These are phyloP conservation scores for Crotalus adamanteus DNA, from an alignment of 2,797 vertebrate genomes.

Conservation along the genomic window DNA sequence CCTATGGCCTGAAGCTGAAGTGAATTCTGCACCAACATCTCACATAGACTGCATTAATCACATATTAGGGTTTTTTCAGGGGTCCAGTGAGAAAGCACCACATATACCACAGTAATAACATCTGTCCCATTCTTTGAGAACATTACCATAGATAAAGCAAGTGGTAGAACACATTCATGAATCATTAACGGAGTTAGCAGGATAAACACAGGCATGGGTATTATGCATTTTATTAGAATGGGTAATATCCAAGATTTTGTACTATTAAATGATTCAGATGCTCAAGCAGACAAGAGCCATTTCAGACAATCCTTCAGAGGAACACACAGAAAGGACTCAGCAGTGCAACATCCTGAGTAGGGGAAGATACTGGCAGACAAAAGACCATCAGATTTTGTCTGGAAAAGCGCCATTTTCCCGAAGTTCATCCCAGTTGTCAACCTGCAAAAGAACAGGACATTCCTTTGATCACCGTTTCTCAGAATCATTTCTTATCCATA, in stretches of 20 bases:
- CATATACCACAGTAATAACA: too few relatives aligned
- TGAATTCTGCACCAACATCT: too few relatives aligned
- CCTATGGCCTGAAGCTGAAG: too few relatives aligned
- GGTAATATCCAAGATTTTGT: constrained; percentile 1
- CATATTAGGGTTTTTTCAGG: too few relatives aligned
- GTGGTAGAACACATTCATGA: background rate
- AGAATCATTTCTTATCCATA: background rate
- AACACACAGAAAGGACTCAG: background rate
- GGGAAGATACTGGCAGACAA: background rate
- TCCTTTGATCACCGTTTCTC: background rate
- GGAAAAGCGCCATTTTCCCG: constrained; percentile 78
- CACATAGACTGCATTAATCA: too few relatives aligned
- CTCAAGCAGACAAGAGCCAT: background rate
- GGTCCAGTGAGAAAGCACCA: too few relatives aligned
- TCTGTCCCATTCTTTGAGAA: too few relatives aligned
- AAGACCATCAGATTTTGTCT: constrained; percentile 78
- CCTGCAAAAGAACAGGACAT: constrained; percentile 56
- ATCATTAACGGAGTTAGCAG: background rate
- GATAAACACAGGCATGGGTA: background rate
- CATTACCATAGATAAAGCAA: too few relatives aligned
- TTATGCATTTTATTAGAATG: constrained; percentile 24
- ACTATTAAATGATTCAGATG: background rate
- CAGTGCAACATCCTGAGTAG: background rate
- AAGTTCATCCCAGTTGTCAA: constrained; percentile 80
- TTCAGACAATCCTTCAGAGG: constrained; percentile 1